Evolutionary conservation across 2,113 vertebrate species (phyloP), one percentile per base, ranked within the genome.

Genomic region (Xiphophorus couchianus): DNA sequence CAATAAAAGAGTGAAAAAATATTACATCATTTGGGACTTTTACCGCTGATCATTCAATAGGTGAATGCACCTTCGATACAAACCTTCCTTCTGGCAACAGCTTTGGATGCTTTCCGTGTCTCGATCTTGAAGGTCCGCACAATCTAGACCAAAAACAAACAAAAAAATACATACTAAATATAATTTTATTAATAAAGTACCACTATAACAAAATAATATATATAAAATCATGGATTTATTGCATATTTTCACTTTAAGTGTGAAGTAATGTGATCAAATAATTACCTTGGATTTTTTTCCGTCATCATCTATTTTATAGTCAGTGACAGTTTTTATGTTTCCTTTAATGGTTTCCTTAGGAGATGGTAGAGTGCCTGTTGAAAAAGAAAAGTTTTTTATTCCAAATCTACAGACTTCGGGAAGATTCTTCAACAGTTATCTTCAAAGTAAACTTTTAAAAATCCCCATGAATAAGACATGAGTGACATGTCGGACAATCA

Each of bases 81-180:
- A 68, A 97, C 97, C 96, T 99, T 99, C 82, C 97, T 95, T 39
- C 96, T 94, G 1, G 97, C 97, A 64, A 99, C 96, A 4, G 96
- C 97, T 91, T 99, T 99, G 1, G 97, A 98, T 0, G 97, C 97
- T 85, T 99, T 99, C 33, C 96, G 94, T 1, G 94, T 98, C 88
- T 99, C 97, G 0, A 99, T 97, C 77, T 97, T 96, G 91, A 98
- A 97, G 2, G 97, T 99, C 4, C 97, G 94, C 63, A 98, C 88
- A 81, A 99, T 99, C 97, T 98, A 89, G 0, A 62, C 0, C 37
- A n/a, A 2, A 3, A 71, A 44, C 1, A 48, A 48, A 48, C 12
- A 17, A 48, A 48, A 37, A 37, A 37, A 3, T 11, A 10, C 35
- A 37, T 37, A 11, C 10, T 11, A 37, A 37, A 37, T 37, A 3